Base-by-base conservation (phyloP, 1,140 invertebrate genomes). In the Akabosia matsudoensis region DNA sequence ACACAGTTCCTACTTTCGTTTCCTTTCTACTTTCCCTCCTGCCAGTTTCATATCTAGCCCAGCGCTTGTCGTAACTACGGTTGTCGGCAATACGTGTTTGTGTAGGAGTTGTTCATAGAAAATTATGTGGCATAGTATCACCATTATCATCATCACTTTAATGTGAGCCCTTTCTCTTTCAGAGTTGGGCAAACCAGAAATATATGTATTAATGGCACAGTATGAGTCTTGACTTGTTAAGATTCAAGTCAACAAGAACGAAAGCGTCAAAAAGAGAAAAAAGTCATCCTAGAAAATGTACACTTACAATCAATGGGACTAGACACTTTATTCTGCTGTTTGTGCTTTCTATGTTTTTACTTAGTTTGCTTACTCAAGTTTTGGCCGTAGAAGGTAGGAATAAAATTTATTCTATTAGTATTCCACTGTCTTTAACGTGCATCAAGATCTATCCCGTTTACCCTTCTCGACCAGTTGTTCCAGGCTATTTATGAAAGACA, bases 121-220 rank as follows among this genome's bases (percentile, higher is more conserved):
- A n/a, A 67, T 67, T 67, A 67, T 67, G 61, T 67, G 61, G 61
- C 61, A 67, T 67, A 3, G 30, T 30, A 67, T 67, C 61, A n/a
- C 28, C 61, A 67, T 67, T 30, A 67, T 30, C 61, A 31, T 31
- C 61, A 30, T 67, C 61, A 56, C 54, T 22, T n/a, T 56, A 30
- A 30, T 18, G 7, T 18, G 1, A 1, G 13, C 61, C 31, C 61
- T 31, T 67, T 67, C 4, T 30, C 7, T 31, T 67, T 31, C 61
- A 2, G 61, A n/a, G n/a, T n/a, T 67, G 3, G 54, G n/a, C 54
- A 61, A 4, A 61, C 54, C 14, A 61, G 24, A 61, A 61, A 24
- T n/a, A 14, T 14, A 61, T 61, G 24, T 24, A 14, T n/a, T 16
- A 61, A 22, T 61, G 54, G 54, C 13, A 22, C 28, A 67, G 61